These are phyloP conservation scores for Hydrotaea cyrtoneurina DNA, from an alignment of 2,888 invertebrate genomes.

Conservation along the genomic window DNA sequence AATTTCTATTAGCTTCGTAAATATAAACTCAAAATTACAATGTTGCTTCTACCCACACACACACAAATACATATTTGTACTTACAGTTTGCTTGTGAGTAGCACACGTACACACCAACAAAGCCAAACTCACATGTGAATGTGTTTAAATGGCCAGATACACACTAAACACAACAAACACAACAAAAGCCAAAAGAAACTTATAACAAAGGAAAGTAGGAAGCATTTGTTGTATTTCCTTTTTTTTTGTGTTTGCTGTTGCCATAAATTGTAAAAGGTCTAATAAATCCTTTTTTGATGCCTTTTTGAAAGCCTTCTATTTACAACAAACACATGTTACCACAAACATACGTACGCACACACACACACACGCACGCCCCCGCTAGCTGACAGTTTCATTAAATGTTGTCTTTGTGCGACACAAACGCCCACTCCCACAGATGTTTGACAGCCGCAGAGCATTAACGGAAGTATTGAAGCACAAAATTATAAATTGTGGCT, in stretches of 20 bases:
- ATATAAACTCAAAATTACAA: neutral
- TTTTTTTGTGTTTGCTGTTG: conserved; percentile 27
- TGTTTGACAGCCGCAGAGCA: neutral
- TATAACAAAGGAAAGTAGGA: neutral
- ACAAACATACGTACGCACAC: conserved; percentile 31
- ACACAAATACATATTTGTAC: no score
- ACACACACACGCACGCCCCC: neutral
- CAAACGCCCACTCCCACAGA: neutral
- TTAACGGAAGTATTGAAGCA: conserved; percentile 2
- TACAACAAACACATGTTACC: conserved; percentile 45
- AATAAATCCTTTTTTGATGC: conserved; percentile 75
- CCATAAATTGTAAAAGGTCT: conserved; percentile 67
- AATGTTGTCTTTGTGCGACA: neutral
- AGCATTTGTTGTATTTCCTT: conserved; percentile 4
- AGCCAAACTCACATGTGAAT: neutral
- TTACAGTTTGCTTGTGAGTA: no score
- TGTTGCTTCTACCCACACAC: no score
- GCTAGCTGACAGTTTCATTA: conserved; percentile 6
- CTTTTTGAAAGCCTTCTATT: conserved; percentile 69
- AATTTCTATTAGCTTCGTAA: neutral
- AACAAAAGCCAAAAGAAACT: neutral
- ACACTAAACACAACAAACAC: neutral
- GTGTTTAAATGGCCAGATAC: conserved; percentile 7
- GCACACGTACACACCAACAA: neutral
- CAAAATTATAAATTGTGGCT: conserved; percentile 5